Percentiles rank a stretch among this genome's conserved stretches.
phyloP scores from a whole-genome alignment of 2,113 vertebrate genomes.

The Papio anubis region DNA sequence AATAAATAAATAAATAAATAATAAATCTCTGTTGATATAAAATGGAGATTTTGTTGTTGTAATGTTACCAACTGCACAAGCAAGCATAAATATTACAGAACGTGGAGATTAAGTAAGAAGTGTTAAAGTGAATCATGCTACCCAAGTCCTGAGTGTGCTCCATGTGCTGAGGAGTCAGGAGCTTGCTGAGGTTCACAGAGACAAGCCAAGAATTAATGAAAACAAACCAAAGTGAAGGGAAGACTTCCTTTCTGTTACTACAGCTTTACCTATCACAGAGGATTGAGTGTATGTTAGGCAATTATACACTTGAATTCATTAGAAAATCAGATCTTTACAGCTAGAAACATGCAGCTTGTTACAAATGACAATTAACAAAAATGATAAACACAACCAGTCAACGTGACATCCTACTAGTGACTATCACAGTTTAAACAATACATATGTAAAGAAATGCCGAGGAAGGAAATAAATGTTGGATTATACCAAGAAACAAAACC shows the following conservation, averaged over 20 bases:
- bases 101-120: not conserved
- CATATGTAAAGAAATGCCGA: not conserved
- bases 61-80: not conserved
- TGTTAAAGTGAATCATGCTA: not conserved
- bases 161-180: not conserved
- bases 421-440: not conserved
- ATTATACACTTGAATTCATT: not conserved
- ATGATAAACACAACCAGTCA: not conserved
- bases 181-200: not conserved
- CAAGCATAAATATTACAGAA: not conserved
- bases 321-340: not conserved
- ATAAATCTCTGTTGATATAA: not conserved
- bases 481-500: not conserved
- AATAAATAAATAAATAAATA: no score
- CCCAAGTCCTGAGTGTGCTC: not conserved
- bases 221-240: not conserved
- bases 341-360: not conserved
- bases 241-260: not conserved
- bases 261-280: not conserved
- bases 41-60: not conserved
- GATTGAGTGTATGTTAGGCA: not conserved
- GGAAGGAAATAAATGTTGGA: not conserved
- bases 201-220: not conserved
- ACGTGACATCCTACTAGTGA: not conserved
- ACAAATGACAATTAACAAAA: slow-evolving; percentile 34